Percentiles rank a stretch among this genome's conserved stretches.
phyloP scores from a whole-genome alignment of 53 echinoderm and acorn worm genomes.

The Paelopatides confundens region DNA sequence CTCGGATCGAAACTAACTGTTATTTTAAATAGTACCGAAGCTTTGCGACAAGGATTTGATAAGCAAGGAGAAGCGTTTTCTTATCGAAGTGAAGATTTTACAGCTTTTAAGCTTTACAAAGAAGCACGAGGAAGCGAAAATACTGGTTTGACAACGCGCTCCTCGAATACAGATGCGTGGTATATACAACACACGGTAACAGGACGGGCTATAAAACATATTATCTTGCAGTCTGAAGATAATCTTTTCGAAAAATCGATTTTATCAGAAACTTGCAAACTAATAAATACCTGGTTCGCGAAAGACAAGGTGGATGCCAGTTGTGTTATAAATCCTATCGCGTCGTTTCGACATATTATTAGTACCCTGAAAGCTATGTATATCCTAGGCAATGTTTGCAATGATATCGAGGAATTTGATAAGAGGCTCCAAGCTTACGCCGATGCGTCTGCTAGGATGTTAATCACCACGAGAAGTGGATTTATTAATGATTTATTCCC shows the following conservation, averaged over 20 bases:
- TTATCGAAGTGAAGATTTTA: not conserved
- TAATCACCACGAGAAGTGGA: not conserved
- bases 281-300: not conserved
- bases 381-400: not conserved
- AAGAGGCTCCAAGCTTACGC: not conserved
- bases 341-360: not conserved
- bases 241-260: slow-evolving; percentile 20
- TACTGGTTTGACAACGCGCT: not conserved
- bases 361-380: not conserved
- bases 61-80: slow-evolving; percentile 30
- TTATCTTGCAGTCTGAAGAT: not conserved
- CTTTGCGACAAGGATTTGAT: slow-evolving; percentile 6
- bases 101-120: slow-evolving; percentile 5
- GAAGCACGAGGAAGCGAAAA: slow-evolving; percentile 7
- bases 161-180: not conserved
- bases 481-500: slow-evolving; percentile 12
- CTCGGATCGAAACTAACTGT: not conserved
- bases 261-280: not conserved
- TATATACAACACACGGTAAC: not conserved
- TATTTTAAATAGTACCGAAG: slow-evolving; percentile 8
- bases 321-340: slow-evolving; percentile 9
- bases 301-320: not conserved
- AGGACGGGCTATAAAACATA: not conserved
- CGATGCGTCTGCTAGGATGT: not conserved
- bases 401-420: slow-evolving; percentile 20